These are phyloP conservation scores for Leucoraja erinaceus DNA, from an alignment of 2,113 vertebrate genomes.

Conservation along the genomic window DNA sequence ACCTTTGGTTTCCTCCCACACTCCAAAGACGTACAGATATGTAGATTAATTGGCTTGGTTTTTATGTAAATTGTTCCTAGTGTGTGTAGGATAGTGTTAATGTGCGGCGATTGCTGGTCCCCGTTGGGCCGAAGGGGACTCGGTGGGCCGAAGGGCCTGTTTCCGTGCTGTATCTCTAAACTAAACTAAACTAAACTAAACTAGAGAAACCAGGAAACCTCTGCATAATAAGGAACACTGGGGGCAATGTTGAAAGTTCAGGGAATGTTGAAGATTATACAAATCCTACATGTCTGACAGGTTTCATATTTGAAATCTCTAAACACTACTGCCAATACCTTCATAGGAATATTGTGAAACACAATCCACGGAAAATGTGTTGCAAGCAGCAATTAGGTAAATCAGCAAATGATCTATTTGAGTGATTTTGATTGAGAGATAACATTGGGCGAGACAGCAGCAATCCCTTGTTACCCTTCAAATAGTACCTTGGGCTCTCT, in stretches of 20 bases:
- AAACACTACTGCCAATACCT: background rate
- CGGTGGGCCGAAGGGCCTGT: too few relatives aligned
- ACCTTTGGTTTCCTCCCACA: too few relatives aligned
- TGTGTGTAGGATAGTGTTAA: too few relatives aligned
- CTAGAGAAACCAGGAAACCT: background rate
- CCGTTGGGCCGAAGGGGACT: too few relatives aligned
- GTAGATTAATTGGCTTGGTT: too few relatives aligned
- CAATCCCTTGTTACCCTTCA: background rate
- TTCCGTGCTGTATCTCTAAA: too few relatives aligned
- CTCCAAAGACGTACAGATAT: too few relatives aligned
- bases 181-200: background rate
- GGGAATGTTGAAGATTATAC: background rate
- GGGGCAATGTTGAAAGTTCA: background rate
- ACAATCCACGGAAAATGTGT: background rate
- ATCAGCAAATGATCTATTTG: background rate
- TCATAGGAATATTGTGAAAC: background rate
- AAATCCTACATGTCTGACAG: background rate
- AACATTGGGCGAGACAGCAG: background rate
- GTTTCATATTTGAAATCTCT: background rate
- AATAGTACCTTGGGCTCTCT: too few relatives aligned
- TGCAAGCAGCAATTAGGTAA: background rate
- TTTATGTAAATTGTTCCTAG: too few relatives aligned
- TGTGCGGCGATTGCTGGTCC: too few relatives aligned
- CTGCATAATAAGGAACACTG: background rate
- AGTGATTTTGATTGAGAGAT: background rate